Conservation (phyloP, 2,113 vertebrate species). For the Podilymbus podiceps region DNA sequence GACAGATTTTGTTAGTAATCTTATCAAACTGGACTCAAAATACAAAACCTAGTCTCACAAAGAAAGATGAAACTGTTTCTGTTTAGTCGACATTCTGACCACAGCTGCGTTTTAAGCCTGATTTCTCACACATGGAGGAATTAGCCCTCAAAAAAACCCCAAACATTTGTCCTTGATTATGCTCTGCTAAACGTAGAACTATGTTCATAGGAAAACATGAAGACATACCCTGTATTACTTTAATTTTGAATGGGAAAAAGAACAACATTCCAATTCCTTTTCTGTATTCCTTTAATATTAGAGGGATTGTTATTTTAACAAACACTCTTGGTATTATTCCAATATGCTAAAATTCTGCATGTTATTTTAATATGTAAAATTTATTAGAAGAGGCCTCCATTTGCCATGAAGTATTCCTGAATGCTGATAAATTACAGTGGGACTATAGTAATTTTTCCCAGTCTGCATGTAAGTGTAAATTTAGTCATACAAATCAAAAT, state of each 20-base stretch:
- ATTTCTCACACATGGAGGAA: background rate
- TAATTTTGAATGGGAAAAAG: background rate
- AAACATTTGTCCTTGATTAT: background rate
- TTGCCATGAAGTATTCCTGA: background rate
- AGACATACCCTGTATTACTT: background rate
- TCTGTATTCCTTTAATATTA: background rate
- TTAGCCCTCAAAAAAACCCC: background rate
- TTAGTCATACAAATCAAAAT: slow-evolving; percentile 27
- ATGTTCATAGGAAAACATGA: background rate
- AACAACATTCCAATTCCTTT: background rate
- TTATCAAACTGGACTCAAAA: background rate
- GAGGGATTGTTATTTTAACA: background rate
- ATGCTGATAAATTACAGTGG: background rate
- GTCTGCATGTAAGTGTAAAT: background rate
- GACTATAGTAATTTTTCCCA: slow-evolving; percentile 1
- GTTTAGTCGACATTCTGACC: background rate
- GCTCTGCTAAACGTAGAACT: background rate
- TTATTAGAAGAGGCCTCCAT: slow-evolving; percentile 24
- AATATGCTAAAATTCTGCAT: background rate
- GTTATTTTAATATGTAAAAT: background rate
- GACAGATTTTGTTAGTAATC: background rate
- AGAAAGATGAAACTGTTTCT: background rate
- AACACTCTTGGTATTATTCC: background rate
- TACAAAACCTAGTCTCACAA: background rate
- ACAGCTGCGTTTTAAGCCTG: background rate